phyloP scores from a whole-genome alignment of 2,113 vertebrate species.

The Alectura lathami region DNA sequence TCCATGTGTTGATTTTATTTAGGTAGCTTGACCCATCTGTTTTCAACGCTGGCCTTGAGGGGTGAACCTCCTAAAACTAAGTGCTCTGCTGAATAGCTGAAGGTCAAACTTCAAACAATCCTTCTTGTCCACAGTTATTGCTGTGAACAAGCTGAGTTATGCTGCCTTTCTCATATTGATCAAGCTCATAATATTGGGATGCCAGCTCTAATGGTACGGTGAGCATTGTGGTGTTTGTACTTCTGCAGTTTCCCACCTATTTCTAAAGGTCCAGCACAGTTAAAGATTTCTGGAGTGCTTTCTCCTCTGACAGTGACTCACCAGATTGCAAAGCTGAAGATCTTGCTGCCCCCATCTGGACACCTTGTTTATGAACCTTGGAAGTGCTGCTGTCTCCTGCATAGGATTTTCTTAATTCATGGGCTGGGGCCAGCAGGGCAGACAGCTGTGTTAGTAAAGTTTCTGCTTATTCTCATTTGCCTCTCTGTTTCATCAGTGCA shows the following conservation, averaged over 20 bases:
- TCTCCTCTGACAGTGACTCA: background rate
- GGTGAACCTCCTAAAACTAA: background rate
- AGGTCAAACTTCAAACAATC: background rate
- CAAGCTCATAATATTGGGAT: background rate
- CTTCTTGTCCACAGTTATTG: background rate
- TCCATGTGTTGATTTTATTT: background rate
- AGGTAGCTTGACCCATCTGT: background rate
- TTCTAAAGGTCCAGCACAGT: background rate
- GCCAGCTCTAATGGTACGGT: rapidly evolving
- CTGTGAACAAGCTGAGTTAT: background rate
- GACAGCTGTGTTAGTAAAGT: background rate
- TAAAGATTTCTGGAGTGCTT: background rate
- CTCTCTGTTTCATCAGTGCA: background rate
- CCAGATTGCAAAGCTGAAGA: background rate
- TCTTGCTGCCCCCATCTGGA: background rate
- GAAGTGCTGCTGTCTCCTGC: background rate
- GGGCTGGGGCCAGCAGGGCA: background rate
- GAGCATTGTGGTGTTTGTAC: background rate
- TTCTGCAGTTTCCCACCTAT: background rate
- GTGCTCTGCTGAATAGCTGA: background rate
- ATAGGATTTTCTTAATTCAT: background rate
- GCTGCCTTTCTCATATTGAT: background rate
- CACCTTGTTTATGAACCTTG: background rate
- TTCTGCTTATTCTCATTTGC: background rate
- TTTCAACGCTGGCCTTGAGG: background rate